phyloP scores from a whole-genome alignment of 2,797 vertebrate species.

The Hydrocynus forskahlii region DNA sequence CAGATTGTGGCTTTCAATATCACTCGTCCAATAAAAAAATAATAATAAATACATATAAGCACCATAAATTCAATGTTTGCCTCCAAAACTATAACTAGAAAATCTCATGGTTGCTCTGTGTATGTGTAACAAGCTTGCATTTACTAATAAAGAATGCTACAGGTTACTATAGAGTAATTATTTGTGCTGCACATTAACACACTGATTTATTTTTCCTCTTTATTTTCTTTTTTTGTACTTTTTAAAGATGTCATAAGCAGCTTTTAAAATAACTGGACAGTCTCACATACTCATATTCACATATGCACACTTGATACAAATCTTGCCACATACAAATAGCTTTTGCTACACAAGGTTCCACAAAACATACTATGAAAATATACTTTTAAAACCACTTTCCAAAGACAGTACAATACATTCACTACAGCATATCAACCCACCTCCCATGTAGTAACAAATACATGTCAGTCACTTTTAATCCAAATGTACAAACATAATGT shows the following conservation, averaged over 20 bases:
- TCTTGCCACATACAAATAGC: conserved; percentile 47
- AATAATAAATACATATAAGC: not conserved
- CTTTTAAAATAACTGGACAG: conserved; percentile 70
- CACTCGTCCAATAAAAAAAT: not conserved
- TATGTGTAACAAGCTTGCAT: conserved; percentile 37
- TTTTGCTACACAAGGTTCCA: conserved; percentile 65
- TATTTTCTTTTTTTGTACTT: conserved; percentile 58
- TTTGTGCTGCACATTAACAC: conserved; percentile 25
- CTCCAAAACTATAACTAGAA: conserved; percentile 23
- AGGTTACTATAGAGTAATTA: not conserved
- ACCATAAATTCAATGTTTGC: conserved; percentile 6
- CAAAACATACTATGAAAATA: conserved; percentile 89
- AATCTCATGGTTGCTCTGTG: conserved; percentile 33
- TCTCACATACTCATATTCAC: conserved; percentile 62
- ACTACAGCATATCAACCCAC: conserved; percentile 93
- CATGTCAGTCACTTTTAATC: conserved; percentile 34
- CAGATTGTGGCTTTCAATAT: conserved; percentile 17
- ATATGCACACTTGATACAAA: conserved; percentile 42
- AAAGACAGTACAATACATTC: conserved; percentile 96
- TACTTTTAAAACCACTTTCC: conserved; percentile 94
- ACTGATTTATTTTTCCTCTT: conserved; percentile 62
- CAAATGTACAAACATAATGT: conserved; percentile 44
- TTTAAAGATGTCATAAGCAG: conserved; percentile 73
- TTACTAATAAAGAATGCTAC: conserved; percentile 50
- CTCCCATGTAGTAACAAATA: conserved; percentile 68